Evolutionary conservation across 2,113 vertebrate species (phyloP).

Genomic region (Engystomops pustulosus): DNA sequence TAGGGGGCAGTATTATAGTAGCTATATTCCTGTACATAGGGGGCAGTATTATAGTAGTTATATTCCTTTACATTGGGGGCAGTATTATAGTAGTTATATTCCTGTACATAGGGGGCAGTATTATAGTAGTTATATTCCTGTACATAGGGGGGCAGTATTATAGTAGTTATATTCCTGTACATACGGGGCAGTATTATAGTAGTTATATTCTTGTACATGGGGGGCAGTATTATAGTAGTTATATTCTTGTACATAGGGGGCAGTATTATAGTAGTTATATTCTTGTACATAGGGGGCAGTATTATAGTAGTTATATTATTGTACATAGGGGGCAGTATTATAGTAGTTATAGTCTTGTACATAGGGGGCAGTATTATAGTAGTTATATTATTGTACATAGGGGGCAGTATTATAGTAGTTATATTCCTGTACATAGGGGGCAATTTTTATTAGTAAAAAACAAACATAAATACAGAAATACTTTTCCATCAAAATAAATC

Average conservation of each 20-base stretch:
- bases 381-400: background rate
- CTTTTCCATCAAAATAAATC: no score
- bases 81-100: no score
- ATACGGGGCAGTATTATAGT: background rate
- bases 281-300: background rate
- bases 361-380: constrained; percentile 1
- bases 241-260: background rate
- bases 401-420: constrained; percentile 8
- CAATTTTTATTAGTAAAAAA: no score
- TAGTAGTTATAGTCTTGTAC: background rate
- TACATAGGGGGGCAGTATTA: no score
- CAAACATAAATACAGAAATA: no score
- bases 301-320: constrained; percentile 11
- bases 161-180: no score
- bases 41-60: no score
- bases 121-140: background rate
- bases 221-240: background rate
- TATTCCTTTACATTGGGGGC: no score
- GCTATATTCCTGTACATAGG: no score
- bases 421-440: background rate
- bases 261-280: constrained; percentile 1
- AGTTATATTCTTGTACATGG: background rate
- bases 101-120: background rate
- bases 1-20: no score
- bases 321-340: background rate